Evolutionary conservation across 2,113 vertebrate genomes (phyloP), one percentile per base, ranked within the genome.

Genomic region (Garra rufa): DNA sequence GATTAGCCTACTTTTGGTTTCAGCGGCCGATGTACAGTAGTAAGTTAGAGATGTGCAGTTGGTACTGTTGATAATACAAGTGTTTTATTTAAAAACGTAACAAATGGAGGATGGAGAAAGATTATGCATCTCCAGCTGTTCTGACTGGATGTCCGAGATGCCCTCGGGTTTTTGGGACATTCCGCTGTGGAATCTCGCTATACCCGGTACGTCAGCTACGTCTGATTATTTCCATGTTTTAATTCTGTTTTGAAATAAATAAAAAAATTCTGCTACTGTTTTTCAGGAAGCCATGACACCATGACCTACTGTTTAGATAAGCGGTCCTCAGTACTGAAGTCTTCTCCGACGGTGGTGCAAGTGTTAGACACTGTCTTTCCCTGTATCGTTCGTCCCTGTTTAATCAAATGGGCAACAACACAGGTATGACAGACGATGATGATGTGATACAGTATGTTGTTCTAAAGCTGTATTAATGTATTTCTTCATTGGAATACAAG

Each of bases 281-380:
- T 74, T 87, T 10, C 34, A 91, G 91, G 91, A 24, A 90, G 89
- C 81, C 91, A 91, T 61, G 91, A 90, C 69, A 83, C 84, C 44
- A 91, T 91, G 91, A 89, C 85, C 1, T 90, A 89, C 87, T 90
- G 87, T 38, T 79, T 91, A 80, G 91, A 91, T 69, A 11, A 69
- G 21, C 17, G 57, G 26, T 90, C 89, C 11, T 65, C 87, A 17
- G 61, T 91, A 13, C 21, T 86, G 17, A 48, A 8, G 28, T 91
- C 91, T 38, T 71, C 77, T 24, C 85, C 89, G 17, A 28, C 14
- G 17, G 13, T 89, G 14, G n/a, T 91, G 70, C 81, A 15, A 74
- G 0, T 84, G 21, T 82, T 90, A 43, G 91, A 90, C 83, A 15
- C 48, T 3, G n/a, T 86, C 0, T 30, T 71, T 3, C 91, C 89